phyloP scores from a whole-genome alignment of 2,797 vertebrate species.

The Neomorphus geoffroyi region DNA sequence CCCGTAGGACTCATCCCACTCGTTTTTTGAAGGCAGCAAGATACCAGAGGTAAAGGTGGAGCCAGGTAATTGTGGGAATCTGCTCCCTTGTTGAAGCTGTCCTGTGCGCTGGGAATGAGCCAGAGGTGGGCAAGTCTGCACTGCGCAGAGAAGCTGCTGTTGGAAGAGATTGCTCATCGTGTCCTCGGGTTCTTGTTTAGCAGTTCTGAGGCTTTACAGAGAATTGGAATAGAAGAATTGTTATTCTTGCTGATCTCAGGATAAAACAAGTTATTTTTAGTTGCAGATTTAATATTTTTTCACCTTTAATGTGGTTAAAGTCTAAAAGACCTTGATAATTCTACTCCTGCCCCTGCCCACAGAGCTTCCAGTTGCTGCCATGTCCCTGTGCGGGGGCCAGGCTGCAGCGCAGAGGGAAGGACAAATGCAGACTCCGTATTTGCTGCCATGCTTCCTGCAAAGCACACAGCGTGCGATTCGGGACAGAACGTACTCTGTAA shows the following conservation, averaged over 20 bases:
- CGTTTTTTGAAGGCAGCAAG: background rate
- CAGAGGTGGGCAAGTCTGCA: background rate
- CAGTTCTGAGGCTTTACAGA: background rate
- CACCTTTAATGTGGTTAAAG: constrained; percentile 22
- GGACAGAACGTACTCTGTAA: background rate
- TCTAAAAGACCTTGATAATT: background rate
- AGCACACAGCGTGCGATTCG: background rate
- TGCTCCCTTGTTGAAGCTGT: background rate
- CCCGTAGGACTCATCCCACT: background rate
- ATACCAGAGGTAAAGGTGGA: background rate
- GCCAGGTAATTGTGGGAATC: background rate
- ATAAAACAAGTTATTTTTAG: background rate
- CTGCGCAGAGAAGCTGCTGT: background rate
- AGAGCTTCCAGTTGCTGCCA: background rate
- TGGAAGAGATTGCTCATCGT: background rate
- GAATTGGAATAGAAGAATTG: background rate
- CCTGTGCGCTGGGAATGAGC: background rate
- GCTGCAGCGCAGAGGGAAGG: background rate
- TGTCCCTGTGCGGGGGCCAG: background rate
- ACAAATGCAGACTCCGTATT: background rate
- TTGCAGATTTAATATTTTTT: constrained; percentile 12
- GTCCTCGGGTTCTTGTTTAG: background rate
- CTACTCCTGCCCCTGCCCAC: background rate
- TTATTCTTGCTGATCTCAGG: background rate
- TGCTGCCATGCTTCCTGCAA: background rate